Evolutionary conservation across 1,140 invertebrate genomes (phyloP), one percentile per base, ranked within the genome.

Genomic region (Penaeus vannamei): DNA sequence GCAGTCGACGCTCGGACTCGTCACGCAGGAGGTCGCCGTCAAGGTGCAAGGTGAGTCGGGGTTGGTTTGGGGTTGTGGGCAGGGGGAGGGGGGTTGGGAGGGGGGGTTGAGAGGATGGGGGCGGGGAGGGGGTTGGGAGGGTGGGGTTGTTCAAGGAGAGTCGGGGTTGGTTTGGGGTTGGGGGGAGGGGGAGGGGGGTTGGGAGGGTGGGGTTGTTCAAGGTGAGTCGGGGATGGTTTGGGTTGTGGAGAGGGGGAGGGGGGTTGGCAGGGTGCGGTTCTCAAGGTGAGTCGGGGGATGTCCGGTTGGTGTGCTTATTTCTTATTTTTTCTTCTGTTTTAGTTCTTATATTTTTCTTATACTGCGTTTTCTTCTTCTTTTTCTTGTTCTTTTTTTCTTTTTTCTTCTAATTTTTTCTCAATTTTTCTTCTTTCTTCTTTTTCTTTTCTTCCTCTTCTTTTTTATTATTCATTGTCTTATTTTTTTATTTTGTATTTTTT

Each of bases 1-100:
- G 0, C 95, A 96, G n/a, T 98, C 97, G 90, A 97, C 97, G 7
- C 94, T 99, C 26, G 98, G 98, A 23, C 96, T 97, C 91, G 98
- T 99, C 82, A 97, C 99, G 92, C 94, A 96, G 12, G 95, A 95
- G 0, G 96, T 98, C 23, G 94, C 96, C 91, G 97, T 99, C 89
- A 97, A 97, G 95, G 98, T 99, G 86, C 97, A 98, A 90, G 91
- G 91, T 91, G 2, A 84, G 87, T 64, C 4, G 22, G 12, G 32
- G 36, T 66, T 66, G 66, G 17, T 84, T 36, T n/a, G 83, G 26
- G 61, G 26, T 64, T n/a, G 14, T 32, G 23, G 29, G 0, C 19
- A 64, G 19, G 36, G 17, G 53, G 2, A 12, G 81, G 22, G 12
- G 26, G 2, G 61, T 60, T 53, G 46, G 26, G 17, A 26, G 81